Base-by-base conservation (phyloP, 1,140 invertebrate genomes). In the Saccostrea echinata region DNA sequence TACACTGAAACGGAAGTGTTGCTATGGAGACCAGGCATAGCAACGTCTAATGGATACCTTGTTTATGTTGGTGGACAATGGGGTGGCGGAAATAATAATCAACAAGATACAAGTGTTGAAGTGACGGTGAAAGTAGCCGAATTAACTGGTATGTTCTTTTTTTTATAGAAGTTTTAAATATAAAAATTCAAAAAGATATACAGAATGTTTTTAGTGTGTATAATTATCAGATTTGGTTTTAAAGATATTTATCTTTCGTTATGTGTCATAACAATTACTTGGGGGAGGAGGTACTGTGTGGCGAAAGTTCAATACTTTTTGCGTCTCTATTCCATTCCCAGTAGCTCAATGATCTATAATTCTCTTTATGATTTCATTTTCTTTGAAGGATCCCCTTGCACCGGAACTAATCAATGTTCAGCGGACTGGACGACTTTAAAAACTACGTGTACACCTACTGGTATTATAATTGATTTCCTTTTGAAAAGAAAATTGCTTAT, bases 1-100 rank as follows among this genome's bases (percentile, higher is more conserved):
- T 76, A 76, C 27, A 76, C 68, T 30, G 68, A 76, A 76, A 76
- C 68, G 30, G 68, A 76, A 76, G 68, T 76, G 68, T 30, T 76
- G 24, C 27, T 76, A 76, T 76, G 68, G 68, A 76, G 68, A 76
- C 68, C 68, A 0, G 27, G 16, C 18, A 27, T 12, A 13, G 27
- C 27, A 2, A 76, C 68, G 13, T 16, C 68, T 1, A 33, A 76
- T 30, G 68, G 68, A 3, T 76, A 76, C 16, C 27, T 76, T 0
- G 68, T 76, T 33, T 76, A 76, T 30, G 68, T 76, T 9, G 68
- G 27, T 2, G 68, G 68, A 3, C 24, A 76, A 76, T 76, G 68
- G 68, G 68, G 68, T 16, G 16, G 9, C 3, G 68, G 68, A 30
- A 33, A 30, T 30, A 76, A 33, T 27, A 76, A 33, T 12, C 68